Evolutionary conservation across 2,113 vertebrate species (phyloP).

Genomic region (Climacteris rufus): DNA sequence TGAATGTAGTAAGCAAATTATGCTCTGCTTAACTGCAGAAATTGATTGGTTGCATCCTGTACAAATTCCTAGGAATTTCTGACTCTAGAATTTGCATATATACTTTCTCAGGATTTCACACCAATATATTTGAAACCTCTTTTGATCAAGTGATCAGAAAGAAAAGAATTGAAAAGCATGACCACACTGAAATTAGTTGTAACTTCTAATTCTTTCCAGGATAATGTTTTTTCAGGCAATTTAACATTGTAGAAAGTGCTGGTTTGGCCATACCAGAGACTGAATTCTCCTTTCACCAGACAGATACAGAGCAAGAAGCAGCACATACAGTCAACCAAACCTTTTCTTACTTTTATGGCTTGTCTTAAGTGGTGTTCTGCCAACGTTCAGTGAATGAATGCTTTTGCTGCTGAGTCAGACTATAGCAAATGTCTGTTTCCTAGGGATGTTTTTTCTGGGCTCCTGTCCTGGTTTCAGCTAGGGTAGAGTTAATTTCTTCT

Average conservation of each 20-base stretch:
- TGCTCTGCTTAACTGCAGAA: neutral
- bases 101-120: neutral
- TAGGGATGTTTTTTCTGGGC: neutral
- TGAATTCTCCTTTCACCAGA: neutral
- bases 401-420: neutral
- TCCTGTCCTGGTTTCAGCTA: neutral
- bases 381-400: neutral
- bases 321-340: fast-evolving
- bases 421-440: neutral
- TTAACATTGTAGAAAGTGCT: neutral
- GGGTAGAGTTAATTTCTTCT: neutral
- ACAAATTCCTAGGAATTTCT: neutral
- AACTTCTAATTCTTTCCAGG: neutral
- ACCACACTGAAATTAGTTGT: neutral
- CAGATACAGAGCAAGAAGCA: neutral
- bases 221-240: neutral
- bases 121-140: neutral
- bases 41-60: neutral
- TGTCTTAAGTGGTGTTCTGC: neutral
- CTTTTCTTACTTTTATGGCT: neutral
- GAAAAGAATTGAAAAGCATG: neutral
- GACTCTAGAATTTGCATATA: neutral
- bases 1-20: neutral
- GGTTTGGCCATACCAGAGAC: neutral
- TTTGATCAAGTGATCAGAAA: neutral